Base-by-base conservation (phyloP, 2,113 vertebrate species). In the Arenaria interpres region DNA sequence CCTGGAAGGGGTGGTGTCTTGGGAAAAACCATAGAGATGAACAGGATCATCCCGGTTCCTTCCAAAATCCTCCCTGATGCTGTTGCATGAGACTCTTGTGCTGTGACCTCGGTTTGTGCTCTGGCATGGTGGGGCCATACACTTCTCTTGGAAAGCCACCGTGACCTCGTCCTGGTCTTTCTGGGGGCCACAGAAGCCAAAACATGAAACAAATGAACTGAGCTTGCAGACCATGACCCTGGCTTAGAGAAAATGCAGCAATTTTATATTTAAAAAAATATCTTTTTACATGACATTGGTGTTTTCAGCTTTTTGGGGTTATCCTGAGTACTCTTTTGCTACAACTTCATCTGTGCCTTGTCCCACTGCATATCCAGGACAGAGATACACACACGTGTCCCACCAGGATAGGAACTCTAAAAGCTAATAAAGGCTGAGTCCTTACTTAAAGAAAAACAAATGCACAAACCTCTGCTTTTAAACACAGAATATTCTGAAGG, bases 81-180 rank as follows among this genome's bases (percentile, higher is more conserved):
- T 57, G 41, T 16, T 3, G 1, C 22, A 4, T 33, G 37, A 24
- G 43, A 33, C 18, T 22, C 24, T 14, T 0, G 0, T 8, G 18
- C 43, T 73, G 18, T 33, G 43, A 33, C 39, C 37, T 15, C 9
- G 12, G 23, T 48, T 23, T 7, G 59, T 46, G 35, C n/a, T 50
- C 66, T 57, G 20, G 33, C 23, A 1, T 10, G 17, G 53, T 0
- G 9, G 37, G 64, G 24, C 46, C 0, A 0, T 53, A 5, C 45
- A 3, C 18, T 39, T 37, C 33, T 45, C 43, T 37, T 9, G 18
- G 12, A 66, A 50, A 51, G 30, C 35, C 35, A 17, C 32, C 1
- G 2, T 18, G 63, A 7, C n/a, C n/a, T 60, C 3, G 2, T 21
- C 30, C 51, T 27, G 5, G 32, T 35, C 68, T 18, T 73, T 35